phyloP scores from a whole-genome alignment of 64 coral and sea anemone genomes.

The Acropora yongei region DNA sequence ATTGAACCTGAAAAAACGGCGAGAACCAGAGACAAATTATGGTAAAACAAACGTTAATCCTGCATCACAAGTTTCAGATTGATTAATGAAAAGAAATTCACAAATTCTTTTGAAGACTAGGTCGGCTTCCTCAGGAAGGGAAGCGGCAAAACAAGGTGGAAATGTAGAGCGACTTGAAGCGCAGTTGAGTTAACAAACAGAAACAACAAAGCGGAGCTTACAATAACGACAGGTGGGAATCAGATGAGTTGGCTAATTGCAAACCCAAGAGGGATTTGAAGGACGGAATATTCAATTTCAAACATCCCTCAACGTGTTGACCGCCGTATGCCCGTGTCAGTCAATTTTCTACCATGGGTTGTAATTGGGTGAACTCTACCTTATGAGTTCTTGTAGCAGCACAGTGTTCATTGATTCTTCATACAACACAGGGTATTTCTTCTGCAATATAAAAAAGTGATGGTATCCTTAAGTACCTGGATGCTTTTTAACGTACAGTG shows the following conservation, averaged over 20 bases:
- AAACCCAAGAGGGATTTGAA: too few species aligned
- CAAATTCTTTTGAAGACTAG: too few species aligned
- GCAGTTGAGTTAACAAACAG: not conserved
- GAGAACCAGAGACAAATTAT: not conserved
- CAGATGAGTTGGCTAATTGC: too few species aligned
- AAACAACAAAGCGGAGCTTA: not conserved
- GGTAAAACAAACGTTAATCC: not conserved
- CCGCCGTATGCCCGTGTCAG: too few species aligned
- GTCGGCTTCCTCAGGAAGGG: too few species aligned
- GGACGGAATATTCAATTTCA: too few species aligned
- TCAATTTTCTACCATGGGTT: too few species aligned
- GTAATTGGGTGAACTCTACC: conserved; percentile 27
- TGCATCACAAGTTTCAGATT: not conserved
- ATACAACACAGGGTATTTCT: conserved; percentile 94
- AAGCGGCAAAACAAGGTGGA: too few species aligned
- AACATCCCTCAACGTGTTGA: too few species aligned
- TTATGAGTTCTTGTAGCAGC: conserved; percentile 90
- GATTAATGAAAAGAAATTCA: not conserved
- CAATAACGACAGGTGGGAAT: too few species aligned
- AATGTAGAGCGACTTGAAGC: too few species aligned
- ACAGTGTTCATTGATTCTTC: conserved; percentile 99
- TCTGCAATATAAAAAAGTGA: conserved; percentile 46
- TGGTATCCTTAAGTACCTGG: not conserved
- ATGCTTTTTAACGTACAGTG: not conserved
- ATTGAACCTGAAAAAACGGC: conserved; percentile 75